These are phyloP conservation scores for Ficedula albicollis DNA, from an alignment of 2,797 vertebrate species.

Conservation along the genomic window DNA sequence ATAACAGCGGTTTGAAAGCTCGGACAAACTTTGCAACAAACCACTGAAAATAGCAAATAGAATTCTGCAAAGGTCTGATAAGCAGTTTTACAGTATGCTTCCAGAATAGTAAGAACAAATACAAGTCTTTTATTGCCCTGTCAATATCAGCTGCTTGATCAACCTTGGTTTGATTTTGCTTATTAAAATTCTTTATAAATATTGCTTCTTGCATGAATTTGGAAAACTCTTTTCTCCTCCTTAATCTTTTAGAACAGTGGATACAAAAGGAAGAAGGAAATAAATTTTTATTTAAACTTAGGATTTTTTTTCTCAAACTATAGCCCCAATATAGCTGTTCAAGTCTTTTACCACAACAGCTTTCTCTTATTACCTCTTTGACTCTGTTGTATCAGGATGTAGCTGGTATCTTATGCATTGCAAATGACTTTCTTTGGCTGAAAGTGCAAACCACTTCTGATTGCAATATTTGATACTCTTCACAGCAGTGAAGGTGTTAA, in stretches of 20 bases:
- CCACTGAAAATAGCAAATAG: background rate
- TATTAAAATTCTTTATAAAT: background rate
- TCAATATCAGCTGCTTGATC: background rate
- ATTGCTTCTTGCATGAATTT: background rate
- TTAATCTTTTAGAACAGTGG: background rate
- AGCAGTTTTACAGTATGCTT: background rate
- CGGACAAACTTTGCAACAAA: background rate
- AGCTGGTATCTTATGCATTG: background rate
- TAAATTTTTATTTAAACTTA: background rate
- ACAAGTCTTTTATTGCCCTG: background rate
- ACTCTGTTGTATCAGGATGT: background rate
- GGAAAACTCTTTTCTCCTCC: background rate
- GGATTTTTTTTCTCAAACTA: background rate
- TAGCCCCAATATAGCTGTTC: background rate
- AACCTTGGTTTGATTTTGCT: background rate
- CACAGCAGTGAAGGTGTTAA: background rate
- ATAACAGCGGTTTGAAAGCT: slow-evolving; percentile 20
- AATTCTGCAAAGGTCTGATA: background rate
- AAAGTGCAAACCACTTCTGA: background rate
- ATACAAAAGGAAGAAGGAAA: background rate
- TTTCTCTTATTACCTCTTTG: background rate
- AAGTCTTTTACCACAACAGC: background rate
- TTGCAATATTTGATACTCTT: background rate
- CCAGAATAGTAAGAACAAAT: background rate
- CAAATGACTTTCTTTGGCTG: background rate